Evolutionary conservation across 2,113 vertebrate species (phyloP).

Genomic region (Hoplias malabaricus): DNA sequence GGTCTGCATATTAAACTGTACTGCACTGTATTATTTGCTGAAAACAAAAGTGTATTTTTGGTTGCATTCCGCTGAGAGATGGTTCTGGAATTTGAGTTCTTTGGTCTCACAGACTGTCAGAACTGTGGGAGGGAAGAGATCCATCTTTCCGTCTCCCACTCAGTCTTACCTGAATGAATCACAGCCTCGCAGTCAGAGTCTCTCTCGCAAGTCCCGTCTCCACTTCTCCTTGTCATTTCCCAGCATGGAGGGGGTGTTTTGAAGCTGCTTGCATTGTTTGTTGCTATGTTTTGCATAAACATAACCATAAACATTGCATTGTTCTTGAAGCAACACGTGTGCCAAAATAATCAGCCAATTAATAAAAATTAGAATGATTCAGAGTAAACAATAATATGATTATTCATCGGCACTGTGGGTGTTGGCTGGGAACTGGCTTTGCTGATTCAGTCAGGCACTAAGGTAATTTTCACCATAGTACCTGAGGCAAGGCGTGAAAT

Average conservation of each 20-base stretch:
- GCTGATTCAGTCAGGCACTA: conserved; percentile 2
- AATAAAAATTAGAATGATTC: neutral
- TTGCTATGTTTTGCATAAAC: conserved; percentile 5
- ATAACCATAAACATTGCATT: conserved; percentile 32
- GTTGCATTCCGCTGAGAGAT: conserved; percentile 18
- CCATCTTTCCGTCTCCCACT: conserved; percentile 38
- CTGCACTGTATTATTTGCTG: conserved; percentile 28
- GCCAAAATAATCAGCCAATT: conserved; percentile 4
- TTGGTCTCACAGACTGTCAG: conserved; percentile 46
- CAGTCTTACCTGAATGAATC: conserved; percentile 48
- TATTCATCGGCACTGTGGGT: neutral
- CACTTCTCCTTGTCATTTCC: conserved; percentile 15
- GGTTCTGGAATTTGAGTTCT: conserved; percentile 37
- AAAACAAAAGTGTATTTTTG: conserved; percentile 36
- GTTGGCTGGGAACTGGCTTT: neutral
- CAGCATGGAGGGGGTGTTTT: neutral
- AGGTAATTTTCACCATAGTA: conserved; percentile 4
- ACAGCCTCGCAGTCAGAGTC: conserved; percentile 11
- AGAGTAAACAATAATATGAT: conserved; percentile 1
- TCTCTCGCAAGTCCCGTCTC: neutral
- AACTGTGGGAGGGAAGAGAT: conserved; percentile 37
- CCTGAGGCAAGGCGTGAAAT: conserved; percentile 16
- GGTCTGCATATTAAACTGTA: conserved; percentile 37
- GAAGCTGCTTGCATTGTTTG: conserved; percentile 15
- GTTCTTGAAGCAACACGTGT: neutral